Evolutionary conservation across 2,888 invertebrate species (phyloP), one percentile per base, ranked within the genome.

Genomic region (Strigamia maritima): DNA sequence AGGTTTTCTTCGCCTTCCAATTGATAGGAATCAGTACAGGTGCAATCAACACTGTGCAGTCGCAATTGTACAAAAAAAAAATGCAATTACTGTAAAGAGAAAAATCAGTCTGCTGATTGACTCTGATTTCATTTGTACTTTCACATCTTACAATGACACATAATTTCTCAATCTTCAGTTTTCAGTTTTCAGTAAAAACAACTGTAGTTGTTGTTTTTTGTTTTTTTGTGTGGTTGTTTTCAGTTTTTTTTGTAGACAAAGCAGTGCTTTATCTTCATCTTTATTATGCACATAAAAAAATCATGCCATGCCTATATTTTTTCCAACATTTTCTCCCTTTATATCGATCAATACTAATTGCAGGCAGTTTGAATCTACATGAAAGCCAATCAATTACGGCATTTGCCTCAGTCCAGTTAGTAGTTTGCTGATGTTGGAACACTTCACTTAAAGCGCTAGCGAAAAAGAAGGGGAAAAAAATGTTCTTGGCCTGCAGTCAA

Each of bases 301-400:
- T 70, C 70, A 28, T 70, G 70, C 70, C 24, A 70, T 70, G 70
- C 26, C 14, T 14, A 28, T 70, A 3, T 26, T 70, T 70, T 70
- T 70, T 26, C 2, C n/a, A 16, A 19, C 8, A 8, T 54, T 19
- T n/a, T 54, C 54, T 54, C 54, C 22, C 54, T 54, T 54, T 26
- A 26, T 70, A 28, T 28, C 70, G 70, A 70, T 70, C 70, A 70
- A 70, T 70, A 70, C 70, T 70, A 70, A 70, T 70, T 70, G 70
- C 70, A 70, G 54, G 26, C 70, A 70, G 70, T 70, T 70, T 70
- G 70, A 70, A 70, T 70, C 70, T 70, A 70, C 70, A 70, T 70
- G 70, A 70, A 70, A 70, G 70, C 70, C 54, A 70, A 70, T 70
- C 70, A 70, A 70, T 70, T 70, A 70, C 70, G 70, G 70, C 70